A percentile compares a stretch with the other conserved stretches of the same genome.
phyloP scores from a whole-genome alignment of 2,113 vertebrate species.

The Gallinago paraguaiae region DNA sequence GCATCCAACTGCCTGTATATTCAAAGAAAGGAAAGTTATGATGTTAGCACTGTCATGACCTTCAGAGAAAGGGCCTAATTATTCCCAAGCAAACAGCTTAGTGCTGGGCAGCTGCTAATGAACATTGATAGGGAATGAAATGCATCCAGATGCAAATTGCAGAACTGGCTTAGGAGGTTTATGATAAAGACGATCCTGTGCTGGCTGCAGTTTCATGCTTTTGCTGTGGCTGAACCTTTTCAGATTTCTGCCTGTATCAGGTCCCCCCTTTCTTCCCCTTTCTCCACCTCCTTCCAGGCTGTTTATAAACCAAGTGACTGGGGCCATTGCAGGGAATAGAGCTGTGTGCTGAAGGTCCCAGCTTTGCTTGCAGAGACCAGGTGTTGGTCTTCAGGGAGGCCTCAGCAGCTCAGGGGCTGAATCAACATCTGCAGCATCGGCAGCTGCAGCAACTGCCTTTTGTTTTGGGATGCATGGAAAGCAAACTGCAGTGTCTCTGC shows the following conservation, averaged over 20 bases:
- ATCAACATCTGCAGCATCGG: not conserved
- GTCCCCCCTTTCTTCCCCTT: not conserved
- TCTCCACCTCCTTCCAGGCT: not conserved
- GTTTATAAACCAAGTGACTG: not conserved
- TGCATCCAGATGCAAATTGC: not conserved
- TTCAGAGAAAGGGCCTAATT: slow-evolving; percentile 44
- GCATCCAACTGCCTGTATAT: not conserved
- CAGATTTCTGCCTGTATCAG: not conserved
- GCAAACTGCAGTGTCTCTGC: not conserved
- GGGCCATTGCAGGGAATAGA: not conserved
- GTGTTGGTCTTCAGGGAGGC: not conserved
- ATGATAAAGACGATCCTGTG: not conserved
- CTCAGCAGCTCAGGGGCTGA: not conserved
- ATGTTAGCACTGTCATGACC: not conserved
- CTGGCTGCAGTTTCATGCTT: not conserved
- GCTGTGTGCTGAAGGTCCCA: not conserved
- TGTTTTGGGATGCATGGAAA: not conserved
- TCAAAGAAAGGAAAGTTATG: not conserved
- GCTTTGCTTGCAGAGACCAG: not conserved
- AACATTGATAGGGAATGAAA: slow-evolving; percentile 33
- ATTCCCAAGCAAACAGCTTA: slow-evolving; percentile 35
- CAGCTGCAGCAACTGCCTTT: not conserved
- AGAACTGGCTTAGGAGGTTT: not conserved
- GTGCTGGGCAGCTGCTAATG: slow-evolving; percentile 54
- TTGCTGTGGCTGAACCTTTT: not conserved